phyloP scores from a whole-genome alignment of 1,140 invertebrate species.

The Pseudomyrmex dendroicus region DNA sequence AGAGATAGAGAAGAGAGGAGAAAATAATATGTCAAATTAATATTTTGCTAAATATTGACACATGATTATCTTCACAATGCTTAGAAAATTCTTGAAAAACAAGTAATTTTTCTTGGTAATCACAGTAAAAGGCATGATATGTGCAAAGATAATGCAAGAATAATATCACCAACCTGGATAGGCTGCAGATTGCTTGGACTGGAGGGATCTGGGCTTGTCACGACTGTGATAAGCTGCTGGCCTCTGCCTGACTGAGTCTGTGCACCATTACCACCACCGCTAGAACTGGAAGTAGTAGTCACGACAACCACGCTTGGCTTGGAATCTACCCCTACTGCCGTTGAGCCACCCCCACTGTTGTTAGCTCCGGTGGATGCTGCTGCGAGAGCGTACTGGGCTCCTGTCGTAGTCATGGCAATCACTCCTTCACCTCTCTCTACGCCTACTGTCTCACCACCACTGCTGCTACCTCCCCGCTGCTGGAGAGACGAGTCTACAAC shows the following conservation, averaged over 20 bases:
- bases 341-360: conserved; percentile 80
- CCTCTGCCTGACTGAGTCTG: conserved; percentile 81
- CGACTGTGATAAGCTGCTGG: conserved; percentile 84
- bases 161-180: conserved; percentile 81
- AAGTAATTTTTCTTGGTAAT: background rate
- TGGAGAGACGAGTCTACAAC: conserved; percentile 79
- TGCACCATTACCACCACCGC: conserved; percentile 77
- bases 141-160: background rate
- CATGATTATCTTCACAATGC: background rate
- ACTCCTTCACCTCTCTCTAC: conserved; percentile 81
- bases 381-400: conserved; percentile 84
- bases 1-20: background rate
- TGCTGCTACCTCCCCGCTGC: conserved; percentile 76
- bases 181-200: conserved; percentile 83
- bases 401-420: conserved; percentile 85
- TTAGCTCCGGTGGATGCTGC: conserved; percentile 82
- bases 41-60: background rate
- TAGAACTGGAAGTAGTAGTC: conserved; percentile 83
- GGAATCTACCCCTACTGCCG: conserved; percentile 81
- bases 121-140: background rate
- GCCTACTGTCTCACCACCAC: conserved; percentile 77
- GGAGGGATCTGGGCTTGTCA: conserved; percentile 82
- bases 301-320: conserved; percentile 84
- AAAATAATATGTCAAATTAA: background rate
- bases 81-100: too few relatives aligned